Evolutionary conservation across 2,888 invertebrate species (phyloP).

Genomic region (Polydrusus pterygomalis): DNA sequence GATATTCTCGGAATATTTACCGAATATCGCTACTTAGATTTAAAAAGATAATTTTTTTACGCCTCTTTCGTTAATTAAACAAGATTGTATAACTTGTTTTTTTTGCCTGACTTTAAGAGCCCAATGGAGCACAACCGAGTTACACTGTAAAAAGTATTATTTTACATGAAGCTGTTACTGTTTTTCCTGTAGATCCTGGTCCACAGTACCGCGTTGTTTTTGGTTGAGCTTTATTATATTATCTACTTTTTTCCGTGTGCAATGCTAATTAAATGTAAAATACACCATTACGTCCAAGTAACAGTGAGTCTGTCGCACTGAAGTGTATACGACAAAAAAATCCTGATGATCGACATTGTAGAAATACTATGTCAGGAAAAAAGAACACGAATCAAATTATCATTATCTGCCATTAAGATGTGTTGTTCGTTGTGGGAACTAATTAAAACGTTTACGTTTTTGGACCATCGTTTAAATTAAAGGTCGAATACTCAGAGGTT

Average conservation of each 20-base stretch:
- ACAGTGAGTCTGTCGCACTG: slow-evolving; percentile 20
- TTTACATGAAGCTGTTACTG: neutral
- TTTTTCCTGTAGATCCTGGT: too few species aligned
- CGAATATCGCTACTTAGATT: slow-evolving; percentile 33
- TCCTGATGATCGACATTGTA: slow-evolving; percentile 17
- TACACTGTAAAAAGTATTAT: slow-evolving; percentile 19
- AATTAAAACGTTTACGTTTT: slow-evolving; percentile 20
- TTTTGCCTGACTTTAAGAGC: neutral
- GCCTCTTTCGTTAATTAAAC: slow-evolving; percentile 36
- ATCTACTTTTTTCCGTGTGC: neutral
- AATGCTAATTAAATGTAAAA: slow-evolving; percentile 24
- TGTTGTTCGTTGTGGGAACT: slow-evolving; percentile 21
- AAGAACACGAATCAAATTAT: slow-evolving; percentile 27
- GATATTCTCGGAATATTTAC: slow-evolving; percentile 34
- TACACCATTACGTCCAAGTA: slow-evolving; percentile 27
- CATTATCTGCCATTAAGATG: slow-evolving; percentile 23
- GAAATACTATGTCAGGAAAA: slow-evolving; percentile 14
- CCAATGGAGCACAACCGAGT: slow-evolving; percentile 22
- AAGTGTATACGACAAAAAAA: slow-evolving; percentile 9
- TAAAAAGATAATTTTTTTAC: slow-evolving; percentile 31
- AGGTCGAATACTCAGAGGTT: neutral
- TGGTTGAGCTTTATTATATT: too few species aligned
- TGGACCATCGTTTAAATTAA: slow-evolving; percentile 3
- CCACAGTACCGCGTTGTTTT: too few species aligned
- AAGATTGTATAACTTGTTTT: slow-evolving; percentile 37